A percentile compares a stretch with the other conserved stretches of the same genome.
Evolutionary conservation across 2,888 invertebrate species (phyloP).

Genomic region (Neoscelio sp.): DNA sequence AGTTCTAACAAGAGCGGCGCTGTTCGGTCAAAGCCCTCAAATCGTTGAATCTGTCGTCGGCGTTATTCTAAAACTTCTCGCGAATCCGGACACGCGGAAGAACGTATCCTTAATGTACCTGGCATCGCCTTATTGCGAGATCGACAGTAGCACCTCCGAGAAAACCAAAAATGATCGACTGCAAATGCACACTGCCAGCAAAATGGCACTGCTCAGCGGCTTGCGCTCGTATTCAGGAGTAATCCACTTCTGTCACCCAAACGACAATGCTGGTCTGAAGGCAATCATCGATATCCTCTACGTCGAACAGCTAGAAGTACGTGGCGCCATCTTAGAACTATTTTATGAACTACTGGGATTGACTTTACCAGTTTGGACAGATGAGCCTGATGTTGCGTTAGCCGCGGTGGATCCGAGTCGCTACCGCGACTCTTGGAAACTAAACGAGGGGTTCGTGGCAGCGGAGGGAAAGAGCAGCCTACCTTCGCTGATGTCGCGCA

Average conservation of each 20-base stretch:
- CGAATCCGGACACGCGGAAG: conserved; percentile 92
- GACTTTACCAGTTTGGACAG: conserved; percentile 96
- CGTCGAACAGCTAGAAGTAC: conserved; percentile 93
- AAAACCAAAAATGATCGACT: conserved; percentile 86
- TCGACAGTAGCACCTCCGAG: conserved; percentile 84
- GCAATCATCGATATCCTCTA: conserved; percentile 92
- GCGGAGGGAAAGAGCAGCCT: conserved; percentile 94
- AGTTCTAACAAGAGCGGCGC: conserved; percentile 91
- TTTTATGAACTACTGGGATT: conserved; percentile 95
- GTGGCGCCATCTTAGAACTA: conserved; percentile 96
- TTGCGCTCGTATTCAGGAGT: conserved; percentile 96
- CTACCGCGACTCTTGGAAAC: conserved; percentile 91
- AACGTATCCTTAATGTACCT: conserved; percentile 93
- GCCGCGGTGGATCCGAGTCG: conserved; percentile 92
- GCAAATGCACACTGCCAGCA: conserved; percentile 92
- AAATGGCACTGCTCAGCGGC: conserved; percentile 92
- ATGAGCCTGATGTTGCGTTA: conserved; percentile 94
- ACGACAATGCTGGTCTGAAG: conserved; percentile 89
- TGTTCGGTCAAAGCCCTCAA: conserved; percentile 94
- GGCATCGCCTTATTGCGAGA: conserved; percentile 97
- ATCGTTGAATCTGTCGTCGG: conserved; percentile 96
- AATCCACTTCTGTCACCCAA: conserved; percentile 93
- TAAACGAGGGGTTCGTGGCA: conserved; percentile 97
- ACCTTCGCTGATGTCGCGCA: conserved; percentile 92
- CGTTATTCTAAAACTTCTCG: conserved; percentile 92